phyloP scores from a whole-genome alignment of 2,113 vertebrate genomes.

The Muscicapa adusta region DNA sequence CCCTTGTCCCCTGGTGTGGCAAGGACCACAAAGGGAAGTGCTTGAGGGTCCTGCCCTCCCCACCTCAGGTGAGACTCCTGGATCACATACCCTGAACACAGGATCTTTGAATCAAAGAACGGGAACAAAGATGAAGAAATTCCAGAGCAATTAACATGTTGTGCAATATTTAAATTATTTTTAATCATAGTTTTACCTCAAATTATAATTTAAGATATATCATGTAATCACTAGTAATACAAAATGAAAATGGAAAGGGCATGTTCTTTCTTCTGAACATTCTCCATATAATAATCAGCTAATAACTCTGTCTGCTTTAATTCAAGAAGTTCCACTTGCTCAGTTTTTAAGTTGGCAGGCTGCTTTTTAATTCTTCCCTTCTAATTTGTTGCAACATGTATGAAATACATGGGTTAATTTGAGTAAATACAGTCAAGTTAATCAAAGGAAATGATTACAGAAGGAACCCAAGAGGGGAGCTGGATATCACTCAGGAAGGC shows the following conservation, averaged over 20 bases:
- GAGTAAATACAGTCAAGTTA: conserved; percentile 54
- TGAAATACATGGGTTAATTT: conserved; percentile 53
- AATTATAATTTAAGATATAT: conserved; percentile 64
- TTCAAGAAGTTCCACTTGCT: conserved; percentile 49
- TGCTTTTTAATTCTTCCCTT: conserved; percentile 50
- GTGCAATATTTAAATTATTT: conserved; percentile 68
- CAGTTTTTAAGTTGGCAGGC: conserved; percentile 48
- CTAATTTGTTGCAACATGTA: conserved; percentile 67
- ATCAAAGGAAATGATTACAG: conserved; percentile 63
- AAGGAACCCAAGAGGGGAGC: conserved; percentile 21
- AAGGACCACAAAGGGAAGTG: rapidly evolving
- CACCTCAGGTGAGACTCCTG: background rate
- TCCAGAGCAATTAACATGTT: conserved; percentile 60
- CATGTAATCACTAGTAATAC: conserved; percentile 53
- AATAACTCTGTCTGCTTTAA: conserved; percentile 60
- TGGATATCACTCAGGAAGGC: background rate
- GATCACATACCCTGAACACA: background rate
- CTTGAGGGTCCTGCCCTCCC: background rate
- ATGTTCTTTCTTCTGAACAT: conserved; percentile 59
- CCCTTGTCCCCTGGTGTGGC: background rate
- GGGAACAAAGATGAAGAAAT: conserved; percentile 56
- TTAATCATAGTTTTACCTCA: conserved; percentile 61
- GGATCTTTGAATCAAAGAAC: conserved; percentile 29
- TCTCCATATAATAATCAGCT: conserved; percentile 56
- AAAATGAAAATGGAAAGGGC: conserved; percentile 59